Evolutionary conservation across 1,140 invertebrate genomes (phyloP).

Genomic region (Cydia fagiglandana): DNA sequence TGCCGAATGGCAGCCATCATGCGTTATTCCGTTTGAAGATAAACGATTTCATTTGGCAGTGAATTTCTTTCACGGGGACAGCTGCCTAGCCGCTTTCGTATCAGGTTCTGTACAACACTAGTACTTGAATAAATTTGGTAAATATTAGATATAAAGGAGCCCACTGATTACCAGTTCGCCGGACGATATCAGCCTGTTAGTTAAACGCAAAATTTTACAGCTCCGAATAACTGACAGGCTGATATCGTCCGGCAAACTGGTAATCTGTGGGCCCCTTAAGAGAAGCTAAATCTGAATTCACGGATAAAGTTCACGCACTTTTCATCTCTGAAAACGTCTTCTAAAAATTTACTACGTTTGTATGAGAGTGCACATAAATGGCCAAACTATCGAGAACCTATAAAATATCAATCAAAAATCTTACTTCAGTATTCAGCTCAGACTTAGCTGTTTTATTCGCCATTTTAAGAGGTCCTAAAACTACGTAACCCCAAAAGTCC

Average conservation of each 20-base stretch:
- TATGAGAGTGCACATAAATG: no score
- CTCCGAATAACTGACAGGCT: no score
- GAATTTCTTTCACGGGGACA: constrained; percentile 36
- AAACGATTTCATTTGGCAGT: constrained; percentile 46
- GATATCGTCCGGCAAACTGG: no score
- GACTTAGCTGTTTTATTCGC: constrained; percentile 13
- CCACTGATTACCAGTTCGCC: no score
- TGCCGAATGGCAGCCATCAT: constrained; percentile 38
- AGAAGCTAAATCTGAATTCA: neutral
- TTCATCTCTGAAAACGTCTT: no score
- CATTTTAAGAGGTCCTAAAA: constrained; percentile 28
- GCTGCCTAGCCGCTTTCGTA: neutral
- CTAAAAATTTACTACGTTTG: no score
- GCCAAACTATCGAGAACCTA: neutral
- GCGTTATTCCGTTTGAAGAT: constrained; percentile 43
- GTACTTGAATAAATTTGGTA: no score
- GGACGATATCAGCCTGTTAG: no score
- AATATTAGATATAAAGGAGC: no score
- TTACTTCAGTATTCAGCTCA: neutral
- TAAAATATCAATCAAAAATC: neutral
- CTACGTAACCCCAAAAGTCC: constrained; percentile 24
- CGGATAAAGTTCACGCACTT: neutral
- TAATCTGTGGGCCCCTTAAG: no score
- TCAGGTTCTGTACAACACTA: constrained; percentile 4
- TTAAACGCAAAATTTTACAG: no score